Conservation (phyloP, 1,140 invertebrate genomes). For the Saccostrea echinata region DNA sequence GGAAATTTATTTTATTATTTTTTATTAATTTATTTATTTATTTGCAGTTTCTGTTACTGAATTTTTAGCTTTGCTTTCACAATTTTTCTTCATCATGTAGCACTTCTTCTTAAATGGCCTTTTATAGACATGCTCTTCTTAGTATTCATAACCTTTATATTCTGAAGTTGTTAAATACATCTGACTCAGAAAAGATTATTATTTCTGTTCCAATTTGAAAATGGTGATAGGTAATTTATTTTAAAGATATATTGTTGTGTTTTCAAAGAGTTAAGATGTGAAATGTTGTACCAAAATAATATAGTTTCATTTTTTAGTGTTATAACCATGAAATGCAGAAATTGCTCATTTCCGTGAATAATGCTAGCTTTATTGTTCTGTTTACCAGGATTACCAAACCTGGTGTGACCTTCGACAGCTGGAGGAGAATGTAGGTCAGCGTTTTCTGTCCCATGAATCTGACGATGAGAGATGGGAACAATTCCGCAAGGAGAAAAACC, state of each 20-base stretch:
- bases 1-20: no score
- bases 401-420: constrained; percentile 96
- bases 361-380: constrained; percentile 2
- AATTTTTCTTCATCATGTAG: background rate
- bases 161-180: background rate
- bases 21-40: background rate
- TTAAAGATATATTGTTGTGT: no score
- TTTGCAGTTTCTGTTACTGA: background rate
- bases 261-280: no score
- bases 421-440: constrained; percentile 89
- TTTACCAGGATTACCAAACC: constrained; percentile 92
- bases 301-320: no score
- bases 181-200: background rate
- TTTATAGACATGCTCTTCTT: background rate
- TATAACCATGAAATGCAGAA: no score
- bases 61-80: constrained; percentile 31
- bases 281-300: no score
- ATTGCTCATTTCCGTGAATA: no score
- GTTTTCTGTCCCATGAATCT: constrained; percentile 97
- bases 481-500: constrained; percentile 80
- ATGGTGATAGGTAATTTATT: background rate
- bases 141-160: background rate
- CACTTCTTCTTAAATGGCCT: background rate
- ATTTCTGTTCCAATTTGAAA: background rate
- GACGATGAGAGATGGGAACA: constrained; percentile 95